A percentile compares a stretch with the other conserved stretches of the same genome.
Conservation (phyloP, 2,888 invertebrate species). For the Polymixis flavicincta region DNA sequence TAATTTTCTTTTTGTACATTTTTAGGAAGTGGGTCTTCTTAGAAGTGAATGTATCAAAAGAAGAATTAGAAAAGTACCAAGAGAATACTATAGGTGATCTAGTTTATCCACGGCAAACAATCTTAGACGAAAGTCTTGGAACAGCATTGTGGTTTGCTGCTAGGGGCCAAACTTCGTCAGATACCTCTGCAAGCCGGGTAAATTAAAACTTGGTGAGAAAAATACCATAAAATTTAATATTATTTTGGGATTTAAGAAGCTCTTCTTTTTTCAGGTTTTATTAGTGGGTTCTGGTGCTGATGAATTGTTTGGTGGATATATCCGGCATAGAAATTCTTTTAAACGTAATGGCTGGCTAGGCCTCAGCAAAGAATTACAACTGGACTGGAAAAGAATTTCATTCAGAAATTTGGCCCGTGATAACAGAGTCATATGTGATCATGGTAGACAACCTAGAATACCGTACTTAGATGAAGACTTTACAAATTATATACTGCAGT, state of each 20-base stretch:
- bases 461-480: slow-evolving; percentile 95
- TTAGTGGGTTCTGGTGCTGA: slow-evolving; percentile 98
- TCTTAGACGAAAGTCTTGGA: slow-evolving; percentile 98
- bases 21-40: slow-evolving; percentile 95
- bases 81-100: slow-evolving; percentile 92
- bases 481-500: slow-evolving; percentile 91
- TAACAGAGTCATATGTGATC: slow-evolving; percentile 97
- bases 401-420: slow-evolving; percentile 98
- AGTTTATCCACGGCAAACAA: slow-evolving; percentile 95
- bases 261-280: slow-evolving; percentile 91
- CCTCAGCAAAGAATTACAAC: slow-evolving; percentile 91
- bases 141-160: slow-evolving; percentile 99
- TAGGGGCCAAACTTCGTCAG: slow-evolving; percentile 91
- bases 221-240: neutral
- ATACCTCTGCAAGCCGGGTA: slow-evolving; percentile 92
- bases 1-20: neutral
- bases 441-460: slow-evolving; percentile 95
- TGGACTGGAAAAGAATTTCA: slow-evolving; percentile 96
- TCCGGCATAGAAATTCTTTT: slow-evolving; percentile 95
- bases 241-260: neutral
- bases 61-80: slow-evolving; percentile 92
- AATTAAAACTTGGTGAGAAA: slow-evolving; percentile 27
- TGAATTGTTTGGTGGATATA: slow-evolving; percentile 98
- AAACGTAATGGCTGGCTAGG: slow-evolving; percentile 90
- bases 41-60: slow-evolving; percentile 93